A percentile compares a stretch with the other conserved stretches of the same genome.
Evolutionary conservation across 2,113 vertebrate species (phyloP).

Genomic region (Megaceryle torquata): DNA sequence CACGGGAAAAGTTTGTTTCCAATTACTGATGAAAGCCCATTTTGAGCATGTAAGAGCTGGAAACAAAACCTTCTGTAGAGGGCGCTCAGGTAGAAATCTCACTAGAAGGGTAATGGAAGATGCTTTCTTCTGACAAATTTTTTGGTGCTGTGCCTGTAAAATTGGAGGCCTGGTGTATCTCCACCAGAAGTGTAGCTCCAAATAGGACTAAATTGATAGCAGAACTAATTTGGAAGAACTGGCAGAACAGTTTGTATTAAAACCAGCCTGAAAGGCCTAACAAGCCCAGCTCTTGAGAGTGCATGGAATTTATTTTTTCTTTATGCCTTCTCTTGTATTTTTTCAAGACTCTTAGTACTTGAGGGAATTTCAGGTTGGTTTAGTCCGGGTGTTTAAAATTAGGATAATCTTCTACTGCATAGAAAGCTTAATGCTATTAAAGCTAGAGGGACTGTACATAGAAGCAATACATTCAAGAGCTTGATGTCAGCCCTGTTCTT

Average conservation of each 20-base stretch:
- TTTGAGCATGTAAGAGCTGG: background rate
- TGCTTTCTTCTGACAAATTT: background rate
- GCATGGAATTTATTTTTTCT: background rate
- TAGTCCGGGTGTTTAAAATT: background rate
- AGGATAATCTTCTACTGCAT: background rate
- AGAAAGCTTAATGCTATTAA: background rate
- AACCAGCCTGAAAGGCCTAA: background rate
- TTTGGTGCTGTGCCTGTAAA: background rate
- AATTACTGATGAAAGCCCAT: background rate
- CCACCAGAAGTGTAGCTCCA: background rate
- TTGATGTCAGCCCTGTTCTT: background rate
- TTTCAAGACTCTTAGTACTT: background rate
- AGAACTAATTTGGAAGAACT: background rate
- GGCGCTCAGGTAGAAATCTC: background rate
- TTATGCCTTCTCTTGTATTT: background rate
- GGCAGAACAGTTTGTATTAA: background rate
- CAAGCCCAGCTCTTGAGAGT: background rate
- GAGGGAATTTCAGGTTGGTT: background rate
- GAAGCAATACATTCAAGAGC: background rate
- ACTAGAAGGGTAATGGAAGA: background rate
- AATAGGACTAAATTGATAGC: background rate
- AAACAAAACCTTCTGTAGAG: background rate
- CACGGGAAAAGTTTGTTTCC: background rate
- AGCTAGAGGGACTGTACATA: background rate
- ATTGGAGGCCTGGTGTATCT: background rate